phyloP scores from a whole-genome alignment of 2,888 invertebrate species.

The Agrilus mali region DNA sequence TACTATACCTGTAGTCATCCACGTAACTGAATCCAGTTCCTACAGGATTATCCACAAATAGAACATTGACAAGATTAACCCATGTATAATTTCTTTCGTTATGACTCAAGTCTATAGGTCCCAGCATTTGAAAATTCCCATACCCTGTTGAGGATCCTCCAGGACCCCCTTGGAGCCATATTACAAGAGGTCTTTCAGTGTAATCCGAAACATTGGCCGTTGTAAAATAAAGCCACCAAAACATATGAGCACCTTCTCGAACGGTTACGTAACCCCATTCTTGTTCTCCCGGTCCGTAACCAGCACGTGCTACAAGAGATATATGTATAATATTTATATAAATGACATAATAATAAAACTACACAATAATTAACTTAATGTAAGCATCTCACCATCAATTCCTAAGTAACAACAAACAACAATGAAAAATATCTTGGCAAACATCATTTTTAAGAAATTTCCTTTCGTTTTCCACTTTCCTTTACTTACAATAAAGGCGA shows the following conservation, averaged over 20 bases:
- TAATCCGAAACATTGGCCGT: slow-evolving; percentile 41
- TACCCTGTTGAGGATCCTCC: slow-evolving; percentile 42
- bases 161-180: slow-evolving; percentile 86
- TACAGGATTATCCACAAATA: slow-evolving; percentile 81
- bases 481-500: too few species aligned
- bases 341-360: too few species aligned
- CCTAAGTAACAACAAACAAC: too few species aligned
- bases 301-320: slow-evolving; percentile 16
- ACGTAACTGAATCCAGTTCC: slow-evolving; percentile 78
- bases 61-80: slow-evolving; percentile 67
- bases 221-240: slow-evolving; percentile 78
- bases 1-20: slow-evolving; percentile 32
- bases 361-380: too few species aligned
- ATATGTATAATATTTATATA: background rate
- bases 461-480: too few species aligned
- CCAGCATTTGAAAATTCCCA: slow-evolving; percentile 75
- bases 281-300: slow-evolving; percentile 51
- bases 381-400: too few species aligned
- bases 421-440: too few species aligned
- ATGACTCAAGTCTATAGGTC: slow-evolving; percentile 56
- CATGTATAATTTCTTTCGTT: slow-evolving; percentile 62
- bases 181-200: slow-evolving; percentile 60
- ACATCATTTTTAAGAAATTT: too few species aligned
- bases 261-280: slow-evolving; percentile 65
- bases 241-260: slow-evolving; percentile 64